Conservation (phyloP, 2,797 vertebrate genomes). For the Mus minutoides region DNA sequence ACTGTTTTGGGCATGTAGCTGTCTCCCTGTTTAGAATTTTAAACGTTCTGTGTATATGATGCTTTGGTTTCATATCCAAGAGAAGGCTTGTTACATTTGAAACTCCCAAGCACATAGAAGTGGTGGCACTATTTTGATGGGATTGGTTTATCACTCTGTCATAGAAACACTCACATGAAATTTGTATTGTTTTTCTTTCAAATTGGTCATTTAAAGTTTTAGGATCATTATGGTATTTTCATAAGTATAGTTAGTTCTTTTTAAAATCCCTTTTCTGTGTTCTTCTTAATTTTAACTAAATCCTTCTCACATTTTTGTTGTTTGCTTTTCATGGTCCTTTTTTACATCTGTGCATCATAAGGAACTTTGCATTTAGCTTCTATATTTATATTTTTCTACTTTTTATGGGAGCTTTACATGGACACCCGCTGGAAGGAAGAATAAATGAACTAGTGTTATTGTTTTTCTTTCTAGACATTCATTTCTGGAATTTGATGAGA, state of each 20-base stretch:
- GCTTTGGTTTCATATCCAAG: neutral
- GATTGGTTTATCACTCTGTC: neutral
- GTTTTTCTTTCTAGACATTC: too few species aligned
- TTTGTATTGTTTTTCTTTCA: neutral
- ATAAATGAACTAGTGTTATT: neutral
- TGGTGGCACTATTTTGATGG: neutral
- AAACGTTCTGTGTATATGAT: neutral
- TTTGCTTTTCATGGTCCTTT: constrained; percentile 67
- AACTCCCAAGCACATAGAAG: neutral
- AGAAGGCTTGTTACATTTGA: neutral
- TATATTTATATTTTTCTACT: neutral
- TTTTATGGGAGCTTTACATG: neutral
- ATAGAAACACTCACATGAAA: neutral
- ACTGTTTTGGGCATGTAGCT: neutral
- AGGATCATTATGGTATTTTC: neutral
- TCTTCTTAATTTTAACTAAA: constrained; percentile 35
- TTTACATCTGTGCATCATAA: neutral
- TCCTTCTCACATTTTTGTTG: constrained; percentile 55
- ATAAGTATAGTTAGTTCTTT: neutral
- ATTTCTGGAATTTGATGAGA: neutral
- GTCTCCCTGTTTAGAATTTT: constrained; percentile 4
- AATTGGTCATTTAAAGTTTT: neutral
- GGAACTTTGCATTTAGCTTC: neutral
- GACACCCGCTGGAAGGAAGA: neutral
- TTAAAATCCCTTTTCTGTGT: neutral